Evolutionary conservation across 37 sponge, comb jelly and placozoan species (phyloP).

Genomic region (Aphrocallistes beatrix): DNA sequence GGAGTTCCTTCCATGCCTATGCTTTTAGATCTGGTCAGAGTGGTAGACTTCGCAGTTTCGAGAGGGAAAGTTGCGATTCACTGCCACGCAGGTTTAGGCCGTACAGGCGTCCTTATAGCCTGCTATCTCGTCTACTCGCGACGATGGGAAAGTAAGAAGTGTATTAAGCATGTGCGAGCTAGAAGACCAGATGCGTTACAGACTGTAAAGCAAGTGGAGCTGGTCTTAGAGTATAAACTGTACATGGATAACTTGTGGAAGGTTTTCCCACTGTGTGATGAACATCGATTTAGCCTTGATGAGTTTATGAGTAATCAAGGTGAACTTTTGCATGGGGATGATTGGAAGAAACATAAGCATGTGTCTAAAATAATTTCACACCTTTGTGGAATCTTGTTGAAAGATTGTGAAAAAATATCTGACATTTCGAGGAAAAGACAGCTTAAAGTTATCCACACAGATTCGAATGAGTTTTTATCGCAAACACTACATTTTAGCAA

Average conservation of each 20-base stretch:
- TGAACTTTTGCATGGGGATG: constrained; percentile 42
- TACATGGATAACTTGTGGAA: constrained; percentile 58
- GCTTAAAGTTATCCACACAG: not conserved
- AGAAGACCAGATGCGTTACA: constrained; percentile 79
- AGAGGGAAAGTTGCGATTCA: constrained; percentile 75
- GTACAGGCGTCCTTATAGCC: constrained; percentile 93
- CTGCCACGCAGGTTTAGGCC: constrained; percentile 84
- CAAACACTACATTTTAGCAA: not conserved
- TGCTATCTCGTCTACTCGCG: constrained; percentile 72
- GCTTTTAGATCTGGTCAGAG: constrained; percentile 82
- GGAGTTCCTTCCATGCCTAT: constrained; percentile 49
- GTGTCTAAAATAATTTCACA: constrained; percentile 35
- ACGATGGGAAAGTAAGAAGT: constrained; percentile 46
- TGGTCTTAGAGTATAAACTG: constrained; percentile 45
- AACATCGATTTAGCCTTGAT: constrained; percentile 8
- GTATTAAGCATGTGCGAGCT: constrained; percentile 46
- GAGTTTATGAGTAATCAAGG: constrained; percentile 40
- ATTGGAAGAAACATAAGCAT: constrained; percentile 29
- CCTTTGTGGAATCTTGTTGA: not conserved
- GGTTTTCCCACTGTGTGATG: constrained; percentile 28
- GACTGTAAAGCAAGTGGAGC: constrained; percentile 61
- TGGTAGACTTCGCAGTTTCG: constrained; percentile 66
- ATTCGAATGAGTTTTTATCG: not conserved
- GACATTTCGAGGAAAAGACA: not conserved
- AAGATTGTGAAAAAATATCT: not conserved